Conservation (phyloP, 2,888 invertebrate species). For the Tipula unca region DNA sequence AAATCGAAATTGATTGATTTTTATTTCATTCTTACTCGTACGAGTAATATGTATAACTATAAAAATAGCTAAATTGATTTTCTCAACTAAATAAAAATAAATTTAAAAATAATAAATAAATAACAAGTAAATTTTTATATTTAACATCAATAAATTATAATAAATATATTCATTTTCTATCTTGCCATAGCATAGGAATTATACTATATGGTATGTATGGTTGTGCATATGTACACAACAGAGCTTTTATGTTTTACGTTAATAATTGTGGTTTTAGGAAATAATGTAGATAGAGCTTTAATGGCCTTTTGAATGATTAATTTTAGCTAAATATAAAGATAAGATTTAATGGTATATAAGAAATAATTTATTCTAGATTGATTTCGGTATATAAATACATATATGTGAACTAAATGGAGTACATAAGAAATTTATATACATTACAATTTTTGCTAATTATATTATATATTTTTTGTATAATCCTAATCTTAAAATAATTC, state of each 20-base stretch:
- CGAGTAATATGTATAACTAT: background rate
- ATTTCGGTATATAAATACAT: background rate
- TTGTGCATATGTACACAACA: background rate
- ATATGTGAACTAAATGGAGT: background rate
- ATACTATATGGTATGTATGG: background rate
- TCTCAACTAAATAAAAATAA: background rate
- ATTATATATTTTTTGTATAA: background rate
- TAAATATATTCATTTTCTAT: background rate
- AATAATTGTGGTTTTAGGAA: background rate
- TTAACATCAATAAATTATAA: conserved; percentile 8
- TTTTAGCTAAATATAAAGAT: background rate
- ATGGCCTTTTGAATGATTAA: background rate
- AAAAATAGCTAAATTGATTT: background rate
- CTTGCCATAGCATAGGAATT: background rate
- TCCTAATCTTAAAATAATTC: background rate
- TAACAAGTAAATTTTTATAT: background rate
- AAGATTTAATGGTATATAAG: background rate
- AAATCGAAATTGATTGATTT: background rate
- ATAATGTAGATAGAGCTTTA: background rate
- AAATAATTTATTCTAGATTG: background rate
- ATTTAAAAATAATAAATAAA: too few species aligned
- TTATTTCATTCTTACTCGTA: conserved; percentile 8
- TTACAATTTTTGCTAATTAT: background rate
- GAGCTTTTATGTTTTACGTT: background rate
- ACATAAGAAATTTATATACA: too few species aligned